Base-by-base conservation (phyloP, 1,140 invertebrate species). In the Pachypeltis micranthus region DNA sequence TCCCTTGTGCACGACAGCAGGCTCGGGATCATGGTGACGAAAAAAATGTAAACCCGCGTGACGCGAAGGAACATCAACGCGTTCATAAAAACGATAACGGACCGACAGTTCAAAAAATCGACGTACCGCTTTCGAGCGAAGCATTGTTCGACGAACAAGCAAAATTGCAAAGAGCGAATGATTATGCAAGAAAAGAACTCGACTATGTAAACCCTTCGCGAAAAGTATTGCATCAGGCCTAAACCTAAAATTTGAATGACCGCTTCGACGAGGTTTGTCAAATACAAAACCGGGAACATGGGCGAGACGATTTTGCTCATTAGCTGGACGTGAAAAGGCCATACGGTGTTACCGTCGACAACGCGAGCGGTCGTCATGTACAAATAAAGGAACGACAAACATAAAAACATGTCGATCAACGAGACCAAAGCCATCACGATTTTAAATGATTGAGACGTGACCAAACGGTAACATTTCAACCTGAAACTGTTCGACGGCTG, bases 191-290 rank as follows among this genome's bases (percentile, higher is more conserved):
- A 19, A 16, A 31, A 27, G n/a, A 59, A 59, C 29, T 29, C 28
- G 12, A 59, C 28, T 28, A 19, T 29, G 28, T 59, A 29, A 14
- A 59, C 57, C 3, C 29, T 28, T 16, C 28, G 28, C n/a, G 26
- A 29, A 31, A 59, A 59, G 24, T 59, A 59, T n/a, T 59, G 57
- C 25, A 59, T 31, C 7, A 59, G n/a, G 16, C 57, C 57, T 14
- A 59, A n/a, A n/a, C 57, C 57, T 2, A 59, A 19, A 31, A 31
- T 59, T 31, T 59, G 29, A 51, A 51, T 51, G 10, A 21, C 10
- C 12, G 47, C 7, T 21, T 51, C 47, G 4, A 51, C 10, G 19
- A 51, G 12, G 23, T 51, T 51, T 3, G 3, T 16, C 4, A 51
- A 4, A 3, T 21, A 51, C 4, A 51, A 21, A 21, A 10, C 12